Evolutionary conservation across 2,888 invertebrate genomes (phyloP), one percentile per base, ranked within the genome.

Genomic region (Cheilosia urbana): DNA sequence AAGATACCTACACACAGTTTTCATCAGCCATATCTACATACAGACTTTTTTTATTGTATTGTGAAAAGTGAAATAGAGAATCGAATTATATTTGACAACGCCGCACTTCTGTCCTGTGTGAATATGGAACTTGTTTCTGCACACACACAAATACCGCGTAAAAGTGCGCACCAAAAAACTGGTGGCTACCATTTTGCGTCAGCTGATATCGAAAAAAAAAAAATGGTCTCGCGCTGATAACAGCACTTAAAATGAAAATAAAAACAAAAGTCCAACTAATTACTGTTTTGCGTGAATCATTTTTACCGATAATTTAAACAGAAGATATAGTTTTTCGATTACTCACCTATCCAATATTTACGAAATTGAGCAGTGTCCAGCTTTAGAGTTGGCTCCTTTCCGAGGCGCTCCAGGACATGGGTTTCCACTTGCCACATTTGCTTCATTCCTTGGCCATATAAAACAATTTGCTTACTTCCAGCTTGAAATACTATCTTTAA

Each of bases 341-440:
- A 79, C 84, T 84, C 49, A 84, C 84, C 84, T 40, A 84, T 80
- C 84, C 84, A 84, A 19, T 63, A 80, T 72, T 83, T 80, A 0
- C 66, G 58, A 9, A 83, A 73, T 13, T 19, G 40, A 17, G 65
- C 69, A 4, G 47, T 51, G 1, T 68, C 63, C 27, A 83, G 55
- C 17, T 51, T 45, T 17, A 47, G 15, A 3, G 47, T 45, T 13
- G 65, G 60, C 2, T 62, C 60, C 9, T 66, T 9, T 1, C 80
- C 80, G 0, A 84, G 73, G 24, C 80, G 84, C 66, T 80, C 71
- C 62, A 84, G 53, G 2, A 84, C 84, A 63, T 73, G 63, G 37
- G 57, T 19, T 27, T 83, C 83, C 17, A 79, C 79, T 65, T 83
- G 68, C 83, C 79, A 79, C 66, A 83, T 78, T 24, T 73, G 63